Conservation (phyloP, 2,797 vertebrate species). For the Nyctalus aviator region DNA sequence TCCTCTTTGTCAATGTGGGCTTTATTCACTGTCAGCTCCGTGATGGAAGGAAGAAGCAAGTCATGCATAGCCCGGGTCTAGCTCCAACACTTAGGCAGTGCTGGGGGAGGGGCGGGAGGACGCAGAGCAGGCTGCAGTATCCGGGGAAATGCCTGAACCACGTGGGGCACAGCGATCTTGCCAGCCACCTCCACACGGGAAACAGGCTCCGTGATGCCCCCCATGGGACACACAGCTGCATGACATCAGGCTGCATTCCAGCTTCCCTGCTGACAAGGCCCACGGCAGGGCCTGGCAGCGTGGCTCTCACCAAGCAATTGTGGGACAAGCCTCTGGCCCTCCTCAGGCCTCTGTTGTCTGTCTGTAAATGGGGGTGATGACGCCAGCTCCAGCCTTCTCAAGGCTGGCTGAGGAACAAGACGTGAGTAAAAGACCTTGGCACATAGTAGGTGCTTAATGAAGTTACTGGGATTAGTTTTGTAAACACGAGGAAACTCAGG, state of each 20-base stretch:
- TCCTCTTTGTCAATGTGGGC: conserved; percentile 28
- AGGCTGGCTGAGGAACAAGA: conserved; percentile 31
- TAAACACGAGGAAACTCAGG: conserved; percentile 74
- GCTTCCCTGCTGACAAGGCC: neutral
- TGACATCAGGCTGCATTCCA: neutral
- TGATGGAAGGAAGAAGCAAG: conserved; percentile 40
- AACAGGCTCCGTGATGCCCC: neutral
- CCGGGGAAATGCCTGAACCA: neutral
- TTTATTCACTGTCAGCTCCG: conserved; percentile 78
- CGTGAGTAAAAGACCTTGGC: conserved; percentile 52
- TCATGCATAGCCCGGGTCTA: conserved; percentile 73
- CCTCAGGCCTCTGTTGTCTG: neutral
- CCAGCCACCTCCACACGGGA: neutral
- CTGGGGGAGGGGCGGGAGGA: neutral
- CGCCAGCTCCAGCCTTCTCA: neutral
- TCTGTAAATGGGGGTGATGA: neutral
- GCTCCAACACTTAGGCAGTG: conserved; percentile 34
- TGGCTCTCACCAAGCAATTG: neutral
- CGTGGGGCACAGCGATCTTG: neutral
- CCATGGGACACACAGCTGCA: neutral
- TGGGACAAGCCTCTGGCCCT: neutral
- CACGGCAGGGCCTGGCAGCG: neutral
- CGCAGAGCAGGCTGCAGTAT: neutral
- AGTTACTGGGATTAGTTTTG: conserved; percentile 57
- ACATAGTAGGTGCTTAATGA: conserved; percentile 21